Percentiles rank a stretch among this genome's conserved stretches.
These are phyloP conservation scores for Rhamnusium bicolor DNA, from an alignment of 2,888 invertebrate species.

Conservation along the genomic window DNA sequence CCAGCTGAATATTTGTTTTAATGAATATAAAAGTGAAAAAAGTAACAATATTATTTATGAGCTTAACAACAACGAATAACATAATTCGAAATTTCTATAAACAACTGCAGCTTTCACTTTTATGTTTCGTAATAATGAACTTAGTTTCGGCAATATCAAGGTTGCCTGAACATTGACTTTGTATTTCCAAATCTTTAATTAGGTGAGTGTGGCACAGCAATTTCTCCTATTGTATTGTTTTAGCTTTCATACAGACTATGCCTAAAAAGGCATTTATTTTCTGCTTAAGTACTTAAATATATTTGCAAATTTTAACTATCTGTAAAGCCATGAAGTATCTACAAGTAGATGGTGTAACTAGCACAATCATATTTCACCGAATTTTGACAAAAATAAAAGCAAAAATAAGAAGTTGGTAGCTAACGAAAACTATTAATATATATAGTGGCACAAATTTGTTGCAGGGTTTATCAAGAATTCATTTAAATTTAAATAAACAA, in stretches of 20 bases:
- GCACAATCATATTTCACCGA: too few species aligned
- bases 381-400: too few species aligned
- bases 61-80: neutral
- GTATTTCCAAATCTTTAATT: conserved; percentile 49
- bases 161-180: conserved; percentile 64
- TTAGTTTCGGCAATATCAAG: conserved; percentile 65
- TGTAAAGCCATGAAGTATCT: too few species aligned
- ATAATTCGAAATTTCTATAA: conserved; percentile 48
- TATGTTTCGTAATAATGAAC: conserved; percentile 54
- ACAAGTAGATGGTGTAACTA: too few species aligned
- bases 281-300: too few species aligned
- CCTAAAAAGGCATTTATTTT: neutral
- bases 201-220: conserved; percentile 33
- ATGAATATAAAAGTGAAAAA: conserved; percentile 13
- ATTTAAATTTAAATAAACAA: too few species aligned
- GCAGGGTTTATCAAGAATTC: too few species aligned
- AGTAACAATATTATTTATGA: conserved; percentile 17
- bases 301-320: too few species aligned
- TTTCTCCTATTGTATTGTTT: conserved; percentile 22
- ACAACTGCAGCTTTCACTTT: conserved; percentile 54
- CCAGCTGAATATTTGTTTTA: neutral
- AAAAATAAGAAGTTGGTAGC: too few species aligned
- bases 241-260: conserved; percentile 32
- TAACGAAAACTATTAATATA: too few species aligned
- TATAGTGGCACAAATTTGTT: too few species aligned